These are phyloP conservation scores for Spatulosminthurus flaviceps DNA, from an alignment of 2,888 invertebrate species.

Conservation along the genomic window DNA sequence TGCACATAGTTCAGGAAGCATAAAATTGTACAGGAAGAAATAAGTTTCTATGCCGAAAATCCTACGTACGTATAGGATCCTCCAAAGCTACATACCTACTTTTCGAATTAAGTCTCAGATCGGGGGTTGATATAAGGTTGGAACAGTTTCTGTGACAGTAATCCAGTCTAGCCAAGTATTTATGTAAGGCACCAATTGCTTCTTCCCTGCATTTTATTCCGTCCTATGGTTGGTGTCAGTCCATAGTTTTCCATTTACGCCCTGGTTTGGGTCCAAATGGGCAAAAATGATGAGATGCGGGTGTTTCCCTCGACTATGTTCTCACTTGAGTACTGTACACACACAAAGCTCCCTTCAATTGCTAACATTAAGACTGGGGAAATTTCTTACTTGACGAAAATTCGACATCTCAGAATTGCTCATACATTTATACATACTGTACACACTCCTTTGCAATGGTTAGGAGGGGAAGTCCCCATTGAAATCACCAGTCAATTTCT, in stretches of 20 bases:
- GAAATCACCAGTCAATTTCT: conserved; percentile 8
- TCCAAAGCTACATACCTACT: too few relatives aligned
- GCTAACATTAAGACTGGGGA: background rate
- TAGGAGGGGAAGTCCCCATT: background rate
- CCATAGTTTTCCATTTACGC: conserved; percentile 28
- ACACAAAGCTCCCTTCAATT: background rate
- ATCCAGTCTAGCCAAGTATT: background rate
- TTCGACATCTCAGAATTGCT: background rate
- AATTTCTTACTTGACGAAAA: conserved; percentile 1
- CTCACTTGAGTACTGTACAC: background rate
- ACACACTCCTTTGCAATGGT: background rate
- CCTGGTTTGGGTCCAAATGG: conserved; percentile 31
- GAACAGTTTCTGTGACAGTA: background rate
- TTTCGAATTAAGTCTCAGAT: too few relatives aligned
- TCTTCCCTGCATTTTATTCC: conserved; percentile 6
- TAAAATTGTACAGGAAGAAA: background rate
- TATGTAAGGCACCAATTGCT: conserved; percentile 19
- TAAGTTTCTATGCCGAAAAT: too few relatives aligned
- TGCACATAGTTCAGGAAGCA: too few relatives aligned
- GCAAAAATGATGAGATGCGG: conserved; percentile 38
- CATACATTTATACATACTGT: background rate
- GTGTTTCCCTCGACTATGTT: background rate
- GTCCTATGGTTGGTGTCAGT: background rate
- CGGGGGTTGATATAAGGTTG: too few relatives aligned
- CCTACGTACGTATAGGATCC: too few relatives aligned